A percentile compares a stretch with the other conserved stretches of the same genome.
phyloP scores from a whole-genome alignment of 2,797 vertebrate genomes.

The Acrossocheilus fasciatus region DNA sequence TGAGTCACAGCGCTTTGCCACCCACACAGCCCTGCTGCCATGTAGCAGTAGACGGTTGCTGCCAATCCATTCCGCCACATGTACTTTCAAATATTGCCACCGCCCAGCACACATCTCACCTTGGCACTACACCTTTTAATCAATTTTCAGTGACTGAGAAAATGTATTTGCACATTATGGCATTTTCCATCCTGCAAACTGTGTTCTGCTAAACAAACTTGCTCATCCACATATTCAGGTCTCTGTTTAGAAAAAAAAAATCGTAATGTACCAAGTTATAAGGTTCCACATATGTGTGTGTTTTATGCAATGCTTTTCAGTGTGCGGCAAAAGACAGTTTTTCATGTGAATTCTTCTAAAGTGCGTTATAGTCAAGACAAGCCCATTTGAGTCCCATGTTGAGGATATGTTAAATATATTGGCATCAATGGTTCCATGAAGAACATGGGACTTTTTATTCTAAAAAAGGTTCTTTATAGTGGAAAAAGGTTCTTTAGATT shows the following conservation, averaged over 20 bases:
- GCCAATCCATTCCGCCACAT: constrained; percentile 30
- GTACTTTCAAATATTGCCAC: constrained; percentile 16
- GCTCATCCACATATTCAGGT: neutral
- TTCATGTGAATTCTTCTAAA: neutral
- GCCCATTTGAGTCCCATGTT: neutral
- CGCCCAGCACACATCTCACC: constrained; percentile 21
- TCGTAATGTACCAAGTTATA: neutral
- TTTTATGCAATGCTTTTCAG: neutral
- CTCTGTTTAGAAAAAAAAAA: neutral
- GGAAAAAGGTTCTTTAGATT: neutral
- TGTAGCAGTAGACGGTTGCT: constrained; percentile 44
- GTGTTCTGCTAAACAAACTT: neutral
- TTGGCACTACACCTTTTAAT: neutral
- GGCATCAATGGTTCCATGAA: neutral
- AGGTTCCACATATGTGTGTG: neutral
- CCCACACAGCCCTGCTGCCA: constrained; percentile 64
- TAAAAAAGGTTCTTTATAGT: neutral
- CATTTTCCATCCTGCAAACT: neutral
- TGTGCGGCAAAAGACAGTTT: neutral
- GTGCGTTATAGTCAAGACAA: neutral
- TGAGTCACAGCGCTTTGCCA: constrained; percentile 64
- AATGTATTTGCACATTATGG: neutral
- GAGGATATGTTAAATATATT: neutral
- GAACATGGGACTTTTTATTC: neutral
- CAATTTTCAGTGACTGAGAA: neutral